Base-by-base conservation (phyloP, 1,140 invertebrate species). In the Babylonia areolata region DNA sequence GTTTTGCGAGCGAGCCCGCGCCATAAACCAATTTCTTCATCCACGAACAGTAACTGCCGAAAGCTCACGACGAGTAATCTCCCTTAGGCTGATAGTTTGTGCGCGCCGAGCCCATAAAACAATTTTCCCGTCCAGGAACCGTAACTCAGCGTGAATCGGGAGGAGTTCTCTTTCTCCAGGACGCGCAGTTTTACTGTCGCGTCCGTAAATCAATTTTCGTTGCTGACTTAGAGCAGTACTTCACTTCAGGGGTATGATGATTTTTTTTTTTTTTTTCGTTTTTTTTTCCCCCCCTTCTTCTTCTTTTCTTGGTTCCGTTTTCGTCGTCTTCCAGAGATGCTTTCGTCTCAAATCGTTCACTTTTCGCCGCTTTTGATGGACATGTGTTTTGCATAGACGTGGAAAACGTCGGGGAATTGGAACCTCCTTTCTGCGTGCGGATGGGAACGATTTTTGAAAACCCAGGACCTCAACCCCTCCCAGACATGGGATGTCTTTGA, bases 91-190 rank as follows among this genome's bases (percentile, higher is more conserved):
- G 39, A 58, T n/a, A 80, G 78, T 54, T 80, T 31, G 78, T 33
- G 78, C 78, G 78, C 78, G 78, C 78, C 78, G 78, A 80, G 46
- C 78, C 78, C 78, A 80, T 80, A 80, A 80, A 80, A 80, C 78
- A 80, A 80, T 80, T 80, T 80, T 20, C 78, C 78, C 28, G 40
- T 51, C 78, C 78, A 80, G 31, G 78, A 80, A 80, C 42, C 78
- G 78, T 80, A 80, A 80, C 78, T 80, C 78, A 80, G 78, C 78
- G 46, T 80, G 78, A 80, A 54, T 20, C 78, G 78, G n/a, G 46
- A 54, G n/a, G 46, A 80, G 78, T 51, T 54, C 28, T 31, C 78
- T 33, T n/a, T 51, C 46, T 80, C 3, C 39, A 40, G n/a, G 28
- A 3, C 1, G 20, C 6, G n/a, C 1, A 31, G 31, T 51, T 80